Evolutionary conservation across 2,888 invertebrate species (phyloP).

Genomic region (Cataglyphis livida): DNA sequence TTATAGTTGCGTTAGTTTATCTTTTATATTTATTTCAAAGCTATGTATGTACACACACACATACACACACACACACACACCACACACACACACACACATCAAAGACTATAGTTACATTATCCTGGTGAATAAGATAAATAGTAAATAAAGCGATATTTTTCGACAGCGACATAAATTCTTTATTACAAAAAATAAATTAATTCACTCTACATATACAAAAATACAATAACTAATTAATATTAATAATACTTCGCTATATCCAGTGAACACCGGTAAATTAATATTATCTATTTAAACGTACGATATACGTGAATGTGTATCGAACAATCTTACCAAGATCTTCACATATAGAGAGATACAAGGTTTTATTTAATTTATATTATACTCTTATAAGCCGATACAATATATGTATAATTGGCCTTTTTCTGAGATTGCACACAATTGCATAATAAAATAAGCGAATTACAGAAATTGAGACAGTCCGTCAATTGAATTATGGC

Average conservation of each 20-base stretch:
- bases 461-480: constrained; percentile 11
- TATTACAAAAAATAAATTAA: constrained; percentile 84
- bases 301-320: constrained; percentile 53
- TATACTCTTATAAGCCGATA: constrained; percentile 43
- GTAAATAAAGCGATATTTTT: neutral
- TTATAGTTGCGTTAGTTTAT: neutral
- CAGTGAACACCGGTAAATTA: constrained; percentile 68
- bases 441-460: constrained; percentile 39
- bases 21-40: neutral
- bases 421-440: constrained; percentile 48
- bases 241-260: constrained; percentile 83
- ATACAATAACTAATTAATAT: constrained; percentile 82
- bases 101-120: neutral
- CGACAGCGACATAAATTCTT: constrained; percentile 75
- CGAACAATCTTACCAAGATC: constrained; percentile 38
- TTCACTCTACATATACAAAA: constrained; percentile 82
- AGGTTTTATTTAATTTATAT: constrained; percentile 39
- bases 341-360: constrained; percentile 29
- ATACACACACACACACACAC: too few species aligned
- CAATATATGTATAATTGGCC: constrained; percentile 38
- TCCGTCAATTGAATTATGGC: neutral
- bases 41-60: neutral
- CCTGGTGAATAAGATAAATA: neutral
- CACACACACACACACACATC: neutral
- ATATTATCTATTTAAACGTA: constrained; percentile 69